A percentile compares a stretch with the other conserved stretches of the same genome.
These are phyloP conservation scores for Azemiops feae DNA, from an alignment of 2,113 vertebrate species.

Conservation along the genomic window DNA sequence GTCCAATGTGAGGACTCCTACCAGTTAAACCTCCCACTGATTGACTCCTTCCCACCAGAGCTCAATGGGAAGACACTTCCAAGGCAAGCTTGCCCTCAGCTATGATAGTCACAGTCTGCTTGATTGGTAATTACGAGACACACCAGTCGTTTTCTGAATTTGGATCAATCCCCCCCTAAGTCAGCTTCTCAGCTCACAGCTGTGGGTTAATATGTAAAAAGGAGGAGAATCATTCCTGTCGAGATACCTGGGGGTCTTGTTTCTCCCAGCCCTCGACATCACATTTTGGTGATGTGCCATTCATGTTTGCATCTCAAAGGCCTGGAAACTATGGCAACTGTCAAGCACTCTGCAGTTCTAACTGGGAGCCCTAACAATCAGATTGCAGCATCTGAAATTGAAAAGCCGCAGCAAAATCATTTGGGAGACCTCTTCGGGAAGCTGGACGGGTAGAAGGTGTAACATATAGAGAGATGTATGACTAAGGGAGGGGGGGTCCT, in stretches of 20 bases:
- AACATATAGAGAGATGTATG: not conserved
- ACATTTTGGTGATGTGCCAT: conserved; percentile 23
- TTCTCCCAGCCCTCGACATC: not conserved
- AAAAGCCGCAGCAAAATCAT: not conserved
- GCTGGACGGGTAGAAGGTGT: not conserved
- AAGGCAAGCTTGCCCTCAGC: not conserved
- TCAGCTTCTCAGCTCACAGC: conserved; percentile 34
- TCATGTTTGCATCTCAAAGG: conserved; percentile 20
- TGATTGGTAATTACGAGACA: conserved; percentile 1
- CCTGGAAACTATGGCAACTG: conserved; percentile 61
- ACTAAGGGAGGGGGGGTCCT: no score
- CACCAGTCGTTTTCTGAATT: not conserved
- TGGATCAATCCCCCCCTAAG: conserved; percentile 36
- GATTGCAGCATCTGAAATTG: not conserved
- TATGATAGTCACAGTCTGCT: fast-evolving
- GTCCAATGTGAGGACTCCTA: not conserved
- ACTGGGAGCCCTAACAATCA: not conserved
- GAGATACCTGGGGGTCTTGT: conserved; percentile 8
- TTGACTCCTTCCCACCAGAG: not conserved
- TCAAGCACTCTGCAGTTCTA: not conserved
- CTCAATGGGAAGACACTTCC: conserved; percentile 7
- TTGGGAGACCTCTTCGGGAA: not conserved
- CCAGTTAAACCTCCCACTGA: fast-evolving
- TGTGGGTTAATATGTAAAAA: conserved; percentile 17
- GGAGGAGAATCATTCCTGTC: conserved; percentile 25